phyloP scores from a whole-genome alignment of 2,113 vertebrate genomes.

The Todiramphus chloris region DNA sequence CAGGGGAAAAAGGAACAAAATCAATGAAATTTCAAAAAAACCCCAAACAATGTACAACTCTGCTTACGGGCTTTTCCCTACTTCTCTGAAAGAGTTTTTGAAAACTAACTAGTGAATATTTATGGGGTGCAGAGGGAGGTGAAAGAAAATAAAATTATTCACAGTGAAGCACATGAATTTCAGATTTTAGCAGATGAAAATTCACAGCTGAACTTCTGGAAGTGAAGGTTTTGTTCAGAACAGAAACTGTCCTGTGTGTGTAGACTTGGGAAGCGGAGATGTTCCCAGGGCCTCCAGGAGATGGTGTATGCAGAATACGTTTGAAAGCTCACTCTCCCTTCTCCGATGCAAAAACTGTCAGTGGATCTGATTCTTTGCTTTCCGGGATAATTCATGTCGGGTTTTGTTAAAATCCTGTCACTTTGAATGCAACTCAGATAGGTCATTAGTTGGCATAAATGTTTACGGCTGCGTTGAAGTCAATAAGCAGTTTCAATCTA shows the following conservation, averaged over 20 bases:
- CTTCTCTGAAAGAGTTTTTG: neutral
- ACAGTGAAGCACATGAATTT: conserved; percentile 39
- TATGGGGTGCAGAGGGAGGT: neutral
- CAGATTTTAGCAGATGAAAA: conserved; percentile 25
- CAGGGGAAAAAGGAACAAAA: neutral
- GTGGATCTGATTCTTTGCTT: neutral
- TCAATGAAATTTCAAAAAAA: neutral
- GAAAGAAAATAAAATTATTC: conserved; percentile 45
- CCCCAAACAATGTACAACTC: neutral
- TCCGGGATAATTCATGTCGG: neutral
- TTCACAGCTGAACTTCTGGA: conserved; percentile 30
- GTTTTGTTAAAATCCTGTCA: neutral
- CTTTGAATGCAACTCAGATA: neutral
- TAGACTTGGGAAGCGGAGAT: neutral
- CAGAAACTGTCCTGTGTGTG: neutral
- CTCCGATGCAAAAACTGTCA: neutral
- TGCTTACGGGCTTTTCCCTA: neutral
- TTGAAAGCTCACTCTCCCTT: neutral
- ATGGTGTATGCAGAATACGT: neutral
- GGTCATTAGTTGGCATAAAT: neutral
- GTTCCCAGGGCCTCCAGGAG: neutral
- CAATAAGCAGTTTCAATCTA: neutral
- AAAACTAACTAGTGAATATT: conserved; percentile 33
- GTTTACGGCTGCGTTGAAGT: neutral
- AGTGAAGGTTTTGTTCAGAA: neutral